phyloP scores from a whole-genome alignment of 2,113 vertebrate species.

The Chloropsis cyanopogon region DNA sequence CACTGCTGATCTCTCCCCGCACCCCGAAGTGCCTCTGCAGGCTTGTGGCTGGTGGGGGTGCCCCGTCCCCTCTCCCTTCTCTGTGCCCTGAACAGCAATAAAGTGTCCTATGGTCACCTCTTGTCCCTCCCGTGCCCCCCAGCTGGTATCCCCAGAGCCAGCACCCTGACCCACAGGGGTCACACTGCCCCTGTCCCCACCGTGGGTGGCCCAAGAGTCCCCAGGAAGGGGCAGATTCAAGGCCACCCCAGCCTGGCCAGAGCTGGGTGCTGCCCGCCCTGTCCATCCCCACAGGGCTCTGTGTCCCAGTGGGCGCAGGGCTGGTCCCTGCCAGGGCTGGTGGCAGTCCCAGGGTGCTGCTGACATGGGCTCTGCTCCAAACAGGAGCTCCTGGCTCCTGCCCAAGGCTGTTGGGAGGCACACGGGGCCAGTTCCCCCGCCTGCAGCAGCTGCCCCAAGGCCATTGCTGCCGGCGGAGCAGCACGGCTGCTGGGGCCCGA shows the following conservation, averaged over 20 bases:
- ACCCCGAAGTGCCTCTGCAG: background rate
- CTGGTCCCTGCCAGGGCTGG: background rate
- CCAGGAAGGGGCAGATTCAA: background rate
- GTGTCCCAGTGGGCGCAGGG: accelerated
- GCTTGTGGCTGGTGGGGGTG: accelerated
- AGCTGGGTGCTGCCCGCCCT: background rate
- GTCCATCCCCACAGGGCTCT: background rate
- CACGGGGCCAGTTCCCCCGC: background rate
- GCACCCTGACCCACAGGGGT: background rate
- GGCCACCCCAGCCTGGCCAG: background rate
- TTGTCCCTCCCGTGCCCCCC: background rate
- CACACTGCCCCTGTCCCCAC: background rate
- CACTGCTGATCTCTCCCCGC: accelerated
- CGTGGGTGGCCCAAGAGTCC: background rate
- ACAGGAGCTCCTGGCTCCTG: background rate
- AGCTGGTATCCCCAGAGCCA: background rate
- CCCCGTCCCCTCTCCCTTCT: accelerated
- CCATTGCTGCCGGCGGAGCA: background rate
- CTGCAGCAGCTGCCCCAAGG: background rate
- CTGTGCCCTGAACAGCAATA: background rate
- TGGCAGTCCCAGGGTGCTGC: background rate
- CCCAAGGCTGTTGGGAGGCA: background rate
- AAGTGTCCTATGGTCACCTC: background rate
- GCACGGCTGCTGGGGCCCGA: background rate
- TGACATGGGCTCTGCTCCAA: accelerated